A percentile compares a stretch with the other conserved stretches of the same genome.
Evolutionary conservation across 1,140 invertebrate genomes (phyloP).

Genomic region (Solenopsis invicta): DNA sequence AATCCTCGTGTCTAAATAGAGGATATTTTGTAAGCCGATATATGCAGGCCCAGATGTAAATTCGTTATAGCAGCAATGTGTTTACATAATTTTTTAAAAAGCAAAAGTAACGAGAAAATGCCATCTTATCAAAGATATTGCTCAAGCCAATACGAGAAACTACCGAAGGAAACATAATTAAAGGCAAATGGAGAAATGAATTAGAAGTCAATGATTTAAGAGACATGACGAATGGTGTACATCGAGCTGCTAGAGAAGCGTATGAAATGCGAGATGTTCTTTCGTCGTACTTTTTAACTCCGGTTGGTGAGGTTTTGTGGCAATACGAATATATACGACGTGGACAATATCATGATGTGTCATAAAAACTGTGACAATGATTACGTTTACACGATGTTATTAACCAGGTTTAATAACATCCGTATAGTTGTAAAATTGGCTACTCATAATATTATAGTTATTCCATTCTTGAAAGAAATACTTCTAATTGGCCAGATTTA

Average conservation of each 20-base stretch:
- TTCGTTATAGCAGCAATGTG: constrained; percentile 26
- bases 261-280: background rate
- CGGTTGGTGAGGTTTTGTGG: no score
- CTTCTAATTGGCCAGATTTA: no score
- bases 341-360: background rate
- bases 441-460: no score
- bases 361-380: background rate
- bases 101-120: background rate
- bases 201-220: background rate
- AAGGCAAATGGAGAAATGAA: background rate
- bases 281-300: background rate
- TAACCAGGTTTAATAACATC: no score
- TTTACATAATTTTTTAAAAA: constrained; percentile 41
- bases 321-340: no score
- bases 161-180: background rate
- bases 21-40: constrained; percentile 7
- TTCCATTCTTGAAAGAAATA: no score
- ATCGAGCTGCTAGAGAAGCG: constrained; percentile 19
- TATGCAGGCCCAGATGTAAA: background rate
- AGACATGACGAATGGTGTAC: background rate
- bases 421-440: no score
- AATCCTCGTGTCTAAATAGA: constrained; percentile 4
- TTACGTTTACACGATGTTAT: no score
- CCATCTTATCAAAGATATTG: constrained; percentile 23
- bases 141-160: background rate